A percentile compares a stretch with the other conserved stretches of the same genome.
These are phyloP conservation scores for Pachypanchax playfairii DNA, from an alignment of 2,113 vertebrate genomes.

Conservation along the genomic window DNA sequence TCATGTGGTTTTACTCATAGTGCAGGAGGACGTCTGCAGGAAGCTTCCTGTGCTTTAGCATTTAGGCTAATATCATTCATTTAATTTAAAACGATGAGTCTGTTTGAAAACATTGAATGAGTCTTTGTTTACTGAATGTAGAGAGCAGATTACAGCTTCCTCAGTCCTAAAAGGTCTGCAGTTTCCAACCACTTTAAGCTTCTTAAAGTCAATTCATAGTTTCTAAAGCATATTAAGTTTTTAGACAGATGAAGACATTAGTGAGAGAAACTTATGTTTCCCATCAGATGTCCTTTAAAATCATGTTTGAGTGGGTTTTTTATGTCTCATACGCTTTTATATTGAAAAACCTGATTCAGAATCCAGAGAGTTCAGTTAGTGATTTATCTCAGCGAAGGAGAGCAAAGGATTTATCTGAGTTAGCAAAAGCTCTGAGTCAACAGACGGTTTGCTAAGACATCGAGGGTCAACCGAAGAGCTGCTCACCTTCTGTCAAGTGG, in stretches of 20 bases:
- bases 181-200: constrained; percentile 36
- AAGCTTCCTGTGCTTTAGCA: too few species aligned
- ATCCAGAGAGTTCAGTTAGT: neutral
- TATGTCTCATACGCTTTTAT: neutral
- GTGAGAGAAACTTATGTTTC: constrained; percentile 7
- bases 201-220: constrained; percentile 33
- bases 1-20: neutral
- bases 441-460: constrained; percentile 47
- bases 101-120: neutral
- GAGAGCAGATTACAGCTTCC: neutral
- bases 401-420: neutral
- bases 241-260: constrained; percentile 40
- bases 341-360: too few species aligned
- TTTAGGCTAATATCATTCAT: too few species aligned
- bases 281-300: neutral
- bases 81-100: neutral
- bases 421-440: constrained; percentile 55
- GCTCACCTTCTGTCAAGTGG: constrained; percentile 55
- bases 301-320: neutral
- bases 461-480: constrained; percentile 51
- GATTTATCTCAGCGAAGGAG: constrained; percentile 3
- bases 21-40: too few species aligned
- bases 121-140: neutral
- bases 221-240: constrained; percentile 29
- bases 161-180: constrained; percentile 25